Evolutionary conservation across 2,888 invertebrate genomes (phyloP).

Genomic region (Stenurella melanura): DNA sequence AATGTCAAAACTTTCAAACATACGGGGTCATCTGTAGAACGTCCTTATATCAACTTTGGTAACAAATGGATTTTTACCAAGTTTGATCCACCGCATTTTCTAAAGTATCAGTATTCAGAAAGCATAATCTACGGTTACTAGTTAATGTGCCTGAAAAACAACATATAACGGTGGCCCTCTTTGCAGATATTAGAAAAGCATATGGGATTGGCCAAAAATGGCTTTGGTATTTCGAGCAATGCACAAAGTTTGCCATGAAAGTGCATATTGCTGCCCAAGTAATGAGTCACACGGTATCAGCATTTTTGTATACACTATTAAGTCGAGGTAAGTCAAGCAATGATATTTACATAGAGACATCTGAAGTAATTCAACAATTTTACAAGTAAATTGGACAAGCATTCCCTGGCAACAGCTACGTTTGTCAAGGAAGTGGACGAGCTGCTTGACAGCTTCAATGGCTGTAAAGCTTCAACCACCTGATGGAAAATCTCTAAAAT

Average conservation of each 20-base stretch:
- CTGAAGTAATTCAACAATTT: neutral
- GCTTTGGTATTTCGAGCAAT: too few relatives aligned
- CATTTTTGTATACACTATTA: too few relatives aligned
- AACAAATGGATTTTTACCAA: conserved; percentile 5
- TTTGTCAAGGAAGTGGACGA: neutral
- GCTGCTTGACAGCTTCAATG: too few relatives aligned
- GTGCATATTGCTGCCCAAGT: too few relatives aligned
- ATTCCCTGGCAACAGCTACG: neutral
- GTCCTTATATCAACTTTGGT: conserved; percentile 19
- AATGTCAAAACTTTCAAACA: conserved; percentile 50
- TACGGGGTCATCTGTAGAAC: conserved; percentile 18
- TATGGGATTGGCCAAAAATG: too few relatives aligned
- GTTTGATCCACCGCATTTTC: conserved; percentile 30
- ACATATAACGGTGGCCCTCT: too few relatives aligned
- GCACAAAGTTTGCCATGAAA: neutral
- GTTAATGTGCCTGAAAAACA: too few relatives aligned
- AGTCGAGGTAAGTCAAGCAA: neutral
- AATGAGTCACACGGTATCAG: too few relatives aligned
- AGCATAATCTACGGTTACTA: neutral
- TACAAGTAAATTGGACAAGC: neutral
- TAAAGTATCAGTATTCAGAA: neutral
- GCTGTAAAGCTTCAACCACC: too few relatives aligned
- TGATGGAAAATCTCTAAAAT: too few relatives aligned
- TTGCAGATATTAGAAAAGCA: too few relatives aligned
- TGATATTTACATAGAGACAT: too few relatives aligned